Conservation (phyloP, 2,797 vertebrate genomes). For the Alfaro cultratus region DNA sequence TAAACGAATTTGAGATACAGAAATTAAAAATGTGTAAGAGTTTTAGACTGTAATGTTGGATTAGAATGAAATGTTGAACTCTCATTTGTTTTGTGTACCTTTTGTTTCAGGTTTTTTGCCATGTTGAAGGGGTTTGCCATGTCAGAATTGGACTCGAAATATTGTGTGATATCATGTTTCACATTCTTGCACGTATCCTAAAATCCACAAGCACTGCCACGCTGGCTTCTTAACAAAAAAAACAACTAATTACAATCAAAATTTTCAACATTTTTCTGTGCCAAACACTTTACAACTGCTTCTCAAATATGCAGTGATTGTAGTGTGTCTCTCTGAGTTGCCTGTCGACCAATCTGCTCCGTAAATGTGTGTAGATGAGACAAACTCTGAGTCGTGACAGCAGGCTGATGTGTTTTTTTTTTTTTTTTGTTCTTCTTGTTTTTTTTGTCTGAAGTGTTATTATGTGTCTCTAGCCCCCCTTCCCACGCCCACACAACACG, state of each 20-base stretch:
- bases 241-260: constrained; percentile 27
- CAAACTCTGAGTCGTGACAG: constrained; percentile 57
- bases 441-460: constrained; percentile 67
- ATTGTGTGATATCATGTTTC: constrained; percentile 51
- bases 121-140: constrained; percentile 47
- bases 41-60: constrained; percentile 67
- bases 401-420: constrained; percentile 44
- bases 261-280: constrained; percentile 55
- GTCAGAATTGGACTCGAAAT: constrained; percentile 59
- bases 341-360: constrained; percentile 56
- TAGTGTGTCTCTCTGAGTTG: constrained; percentile 64
- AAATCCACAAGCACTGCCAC: constrained; percentile 71
- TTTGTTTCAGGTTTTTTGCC: constrained; percentile 40
- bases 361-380: constrained; percentile 66
- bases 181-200: constrained; percentile 47
- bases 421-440: not conserved
- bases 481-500: constrained; percentile 40
- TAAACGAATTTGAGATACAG: constrained; percentile 73
- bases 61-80: constrained; percentile 64
- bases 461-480: constrained; percentile 39
- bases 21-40: constrained; percentile 65
- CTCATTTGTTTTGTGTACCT: constrained; percentile 66
- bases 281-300: constrained; percentile 67
- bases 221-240: constrained; percentile 51
- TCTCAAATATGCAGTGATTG: constrained; percentile 68